Evolutionary conservation across 2,113 vertebrate genomes (phyloP), one percentile per base, ranked within the genome.

Genomic region (Hucho hucho): DNA sequence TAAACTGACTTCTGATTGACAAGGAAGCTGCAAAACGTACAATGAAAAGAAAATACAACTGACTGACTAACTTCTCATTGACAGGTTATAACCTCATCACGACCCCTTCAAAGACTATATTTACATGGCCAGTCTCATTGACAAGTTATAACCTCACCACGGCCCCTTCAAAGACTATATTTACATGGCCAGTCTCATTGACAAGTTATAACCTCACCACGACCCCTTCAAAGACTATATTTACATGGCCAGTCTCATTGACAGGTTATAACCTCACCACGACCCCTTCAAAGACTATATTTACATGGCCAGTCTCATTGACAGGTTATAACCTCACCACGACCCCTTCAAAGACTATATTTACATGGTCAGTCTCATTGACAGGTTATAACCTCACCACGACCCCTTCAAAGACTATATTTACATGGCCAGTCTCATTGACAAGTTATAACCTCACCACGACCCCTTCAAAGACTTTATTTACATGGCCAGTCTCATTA

Each of bases 161-260:
- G 43, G 70, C 69, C 75, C 71, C 32, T 72, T 71, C 67, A 65
- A 28, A 70, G 58, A 58, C 70, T 24, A 28, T 73, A 77, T 82
- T 84, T 68, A 75, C 56, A 29, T 25, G 47, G 29, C 46, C 67
- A 64, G 81, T 83, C 43, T 46, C 43, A 46, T 46, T 61, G 58
- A 74, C n/a, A n/a, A n/a, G n/a, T n/a, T 16, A 82, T 85, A 32
- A 72, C 68, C 75, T 75, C 29, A 72, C 70, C 66, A 73, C 7
- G 47, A 66, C 68, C 11, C 20, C 2, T 74, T 61, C 25, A 64
- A 26, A 72, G 56, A 56, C 70, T 22, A 32, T 75, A 76, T 82
- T 84, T 70, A 75, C 58, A 32, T 25, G 47, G 28, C 49, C 69
- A 67, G 80, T 88, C 82, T 72, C 71, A 81, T 86, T 76, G 70